Conservation (phyloP, 2,888 invertebrate genomes). For the Drosophila histrio region DNA sequence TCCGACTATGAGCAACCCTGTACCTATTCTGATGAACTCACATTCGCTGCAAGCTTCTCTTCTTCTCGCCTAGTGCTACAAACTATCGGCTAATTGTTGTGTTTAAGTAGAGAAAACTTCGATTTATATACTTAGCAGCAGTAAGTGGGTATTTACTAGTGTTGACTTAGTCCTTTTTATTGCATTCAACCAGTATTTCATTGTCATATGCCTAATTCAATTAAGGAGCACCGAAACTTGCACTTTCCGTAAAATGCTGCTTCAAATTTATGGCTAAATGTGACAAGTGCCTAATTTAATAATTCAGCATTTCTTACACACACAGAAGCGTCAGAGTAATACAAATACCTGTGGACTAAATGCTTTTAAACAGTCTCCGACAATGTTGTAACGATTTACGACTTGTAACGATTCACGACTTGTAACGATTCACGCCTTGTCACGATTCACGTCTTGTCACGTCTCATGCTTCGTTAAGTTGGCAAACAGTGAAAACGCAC, state of each 20-base stretch:
- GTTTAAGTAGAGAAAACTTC: too few species aligned
- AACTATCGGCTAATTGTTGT: too few species aligned
- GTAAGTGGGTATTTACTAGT: too few species aligned
- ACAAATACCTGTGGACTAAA: constrained; percentile 71
- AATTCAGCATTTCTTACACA: constrained; percentile 41
- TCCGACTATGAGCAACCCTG: too few species aligned
- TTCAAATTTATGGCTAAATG: constrained; percentile 40
- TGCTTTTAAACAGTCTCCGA: constrained; percentile 61
- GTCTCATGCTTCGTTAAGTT: constrained; percentile 14
- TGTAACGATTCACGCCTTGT: constrained; percentile 19
- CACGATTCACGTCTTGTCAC: constrained; percentile 33
- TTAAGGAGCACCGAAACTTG: neutral
- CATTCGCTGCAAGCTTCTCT: too few species aligned
- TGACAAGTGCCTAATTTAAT: constrained; percentile 60
- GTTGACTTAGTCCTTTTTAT: neutral
- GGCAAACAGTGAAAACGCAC: neutral
- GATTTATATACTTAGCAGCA: too few species aligned
- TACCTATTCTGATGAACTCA: too few species aligned
- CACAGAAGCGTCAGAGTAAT: constrained; percentile 23
- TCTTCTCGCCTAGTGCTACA: too few species aligned
- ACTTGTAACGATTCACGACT: constrained; percentile 26
- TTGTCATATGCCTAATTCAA: neutral
- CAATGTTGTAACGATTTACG: constrained; percentile 36
- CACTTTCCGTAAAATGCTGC: neutral
- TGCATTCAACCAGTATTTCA: neutral